Conservation (phyloP, 2,888 invertebrate species). For the Polylopha cassiicola region DNA sequence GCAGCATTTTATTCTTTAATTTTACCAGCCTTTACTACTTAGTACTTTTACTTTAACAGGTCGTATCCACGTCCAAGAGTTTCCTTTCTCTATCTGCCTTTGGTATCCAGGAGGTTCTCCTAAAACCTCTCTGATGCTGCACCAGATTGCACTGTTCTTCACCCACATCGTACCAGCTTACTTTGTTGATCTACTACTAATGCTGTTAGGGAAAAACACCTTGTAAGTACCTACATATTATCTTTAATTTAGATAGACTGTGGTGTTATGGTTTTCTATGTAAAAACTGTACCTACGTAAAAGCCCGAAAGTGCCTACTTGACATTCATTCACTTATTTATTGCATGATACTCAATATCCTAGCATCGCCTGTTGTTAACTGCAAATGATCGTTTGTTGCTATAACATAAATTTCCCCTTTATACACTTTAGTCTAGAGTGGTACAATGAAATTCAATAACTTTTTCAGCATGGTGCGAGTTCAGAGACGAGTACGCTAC, state of each 20-base stretch:
- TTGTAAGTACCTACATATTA: constrained; percentile 89
- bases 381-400: no score
- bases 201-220: constrained; percentile 83
- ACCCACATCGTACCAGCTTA: constrained; percentile 88
- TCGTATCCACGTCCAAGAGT: constrained; percentile 77
- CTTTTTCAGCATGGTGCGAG: constrained; percentile 78
- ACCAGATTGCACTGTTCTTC: constrained; percentile 81
- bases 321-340: no score
- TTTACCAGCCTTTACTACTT: no score
- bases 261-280: no score
- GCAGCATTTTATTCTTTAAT: no score
- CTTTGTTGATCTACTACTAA: constrained; percentile 82
- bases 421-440: not conserved
- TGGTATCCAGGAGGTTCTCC: constrained; percentile 88
- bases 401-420: no score
- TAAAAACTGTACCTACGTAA: no score
- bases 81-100: constrained; percentile 85
- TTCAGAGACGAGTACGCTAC: constrained; percentile 79
- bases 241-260: no score
- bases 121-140: constrained; percentile 81
- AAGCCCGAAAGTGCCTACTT: no score
- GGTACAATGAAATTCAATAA: not conserved
- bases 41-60: no score
- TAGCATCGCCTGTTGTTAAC: no score
- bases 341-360: no score